A percentile compares a stretch with the other conserved stretches of the same genome.
Evolutionary conservation across 1,140 invertebrate species (phyloP).

Genomic region (Cydia pomonella): DNA sequence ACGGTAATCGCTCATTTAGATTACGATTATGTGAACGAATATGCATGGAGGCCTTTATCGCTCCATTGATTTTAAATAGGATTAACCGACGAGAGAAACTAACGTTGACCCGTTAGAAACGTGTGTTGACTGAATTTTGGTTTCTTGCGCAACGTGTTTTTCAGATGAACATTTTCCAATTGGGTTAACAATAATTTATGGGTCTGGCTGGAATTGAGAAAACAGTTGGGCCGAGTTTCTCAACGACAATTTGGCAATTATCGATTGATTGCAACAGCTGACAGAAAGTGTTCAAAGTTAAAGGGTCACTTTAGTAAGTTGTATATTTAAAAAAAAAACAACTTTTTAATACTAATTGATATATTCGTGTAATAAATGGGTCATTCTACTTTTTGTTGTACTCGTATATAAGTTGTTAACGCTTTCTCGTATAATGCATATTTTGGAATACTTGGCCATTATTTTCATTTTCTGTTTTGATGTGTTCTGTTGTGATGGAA

Average conservation of each 20-base stretch:
- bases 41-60: slow-evolving; percentile 62
- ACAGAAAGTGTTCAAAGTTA: not conserved
- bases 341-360: no score
- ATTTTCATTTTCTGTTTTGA: no score
- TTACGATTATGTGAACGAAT: slow-evolving; percentile 69
- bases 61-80: slow-evolving; percentile 65
- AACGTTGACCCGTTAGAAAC: slow-evolving; percentile 31
- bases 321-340: not conserved
- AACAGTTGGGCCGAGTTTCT: not conserved
- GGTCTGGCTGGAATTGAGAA: not conserved
- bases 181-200: slow-evolving; percentile 22
- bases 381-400: no score
- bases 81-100: slow-evolving; percentile 52
- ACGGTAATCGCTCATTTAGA: slow-evolving; percentile 71
- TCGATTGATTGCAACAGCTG: slow-evolving; percentile 4
- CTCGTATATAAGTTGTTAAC: no score
- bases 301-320: not conserved
- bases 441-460: no score
- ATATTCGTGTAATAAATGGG: no score
- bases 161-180: slow-evolving; percentile 26
- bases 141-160: slow-evolving; percentile 27
- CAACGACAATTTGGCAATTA: not conserved
- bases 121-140: slow-evolving; percentile 34
- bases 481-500: no score
- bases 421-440: no score